Conservation (phyloP, 2,797 vertebrate genomes). For the Melanotaenia trifasciata region DNA sequence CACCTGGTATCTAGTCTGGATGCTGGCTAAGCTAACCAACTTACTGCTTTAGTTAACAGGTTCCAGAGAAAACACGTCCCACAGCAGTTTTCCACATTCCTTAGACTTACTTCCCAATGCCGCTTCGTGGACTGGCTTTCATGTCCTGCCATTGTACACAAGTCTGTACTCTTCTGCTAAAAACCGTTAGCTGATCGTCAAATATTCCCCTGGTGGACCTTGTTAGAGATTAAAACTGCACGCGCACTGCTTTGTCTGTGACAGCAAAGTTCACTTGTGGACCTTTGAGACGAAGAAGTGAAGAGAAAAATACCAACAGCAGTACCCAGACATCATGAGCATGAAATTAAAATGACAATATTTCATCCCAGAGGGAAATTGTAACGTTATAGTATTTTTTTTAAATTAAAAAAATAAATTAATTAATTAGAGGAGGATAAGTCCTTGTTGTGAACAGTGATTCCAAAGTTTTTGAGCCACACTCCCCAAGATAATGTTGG, state of each 20-base stretch:
- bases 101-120: constrained; percentile 63
- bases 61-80: not conserved
- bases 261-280: constrained; percentile 63
- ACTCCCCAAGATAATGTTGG: no score
- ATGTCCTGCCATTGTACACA: constrained; percentile 16
- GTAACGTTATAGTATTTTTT: no score
- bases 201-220: not conserved
- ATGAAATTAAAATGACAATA: no score
- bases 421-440: no score
- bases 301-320: not conserved
- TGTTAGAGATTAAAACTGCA: constrained; percentile 28
- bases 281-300: constrained; percentile 58
- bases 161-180: constrained; percentile 1
- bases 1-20: not conserved
- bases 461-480: no score
- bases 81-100: fast-evolving
- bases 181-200: not conserved
- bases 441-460: no score
- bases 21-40: not conserved
- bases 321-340: not conserved
- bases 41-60: not conserved
- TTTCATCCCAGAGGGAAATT: no score
- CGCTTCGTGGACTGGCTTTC: not conserved
- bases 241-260: constrained; percentile 13
- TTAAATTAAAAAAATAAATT: no score